Evolutionary conservation across 2,113 vertebrate genomes (phyloP).

Genomic region (Pica pica): DNA sequence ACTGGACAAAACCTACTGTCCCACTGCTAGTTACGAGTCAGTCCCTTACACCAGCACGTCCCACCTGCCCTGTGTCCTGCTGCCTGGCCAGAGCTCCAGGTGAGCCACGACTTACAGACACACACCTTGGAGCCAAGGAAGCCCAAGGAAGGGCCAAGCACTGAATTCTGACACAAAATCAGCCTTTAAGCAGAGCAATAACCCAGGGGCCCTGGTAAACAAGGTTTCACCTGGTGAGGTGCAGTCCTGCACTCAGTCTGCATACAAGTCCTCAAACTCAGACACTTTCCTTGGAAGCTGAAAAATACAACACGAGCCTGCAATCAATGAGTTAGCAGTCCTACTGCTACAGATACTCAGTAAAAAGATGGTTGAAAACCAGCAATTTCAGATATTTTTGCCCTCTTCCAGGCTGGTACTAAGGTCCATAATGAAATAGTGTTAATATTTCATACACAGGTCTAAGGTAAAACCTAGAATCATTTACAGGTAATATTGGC

Average conservation of each 20-base stretch:
- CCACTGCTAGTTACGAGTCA: rapidly evolving
- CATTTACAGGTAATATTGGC: not conserved
- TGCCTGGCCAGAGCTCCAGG: not conserved
- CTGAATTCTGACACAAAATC: not conserved
- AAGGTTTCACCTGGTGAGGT: not conserved
- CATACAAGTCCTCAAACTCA: rapidly evolving
- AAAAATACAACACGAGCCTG: not conserved
- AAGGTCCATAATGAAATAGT: not conserved
- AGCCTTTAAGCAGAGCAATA: not conserved
- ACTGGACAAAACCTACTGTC: not conserved
- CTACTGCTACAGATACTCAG: not conserved
- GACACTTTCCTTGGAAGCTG: not conserved
- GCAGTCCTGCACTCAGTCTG: not conserved
- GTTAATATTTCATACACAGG: not conserved
- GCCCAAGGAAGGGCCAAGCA: not conserved
- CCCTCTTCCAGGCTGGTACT: not conserved
- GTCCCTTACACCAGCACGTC: not conserved
- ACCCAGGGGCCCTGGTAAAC: not conserved
- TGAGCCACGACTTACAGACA: not conserved
- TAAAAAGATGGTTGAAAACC: not conserved
- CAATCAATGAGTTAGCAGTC: not conserved
- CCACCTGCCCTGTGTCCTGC: rapidly evolving
- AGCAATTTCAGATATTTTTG: not conserved
- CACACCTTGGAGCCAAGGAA: rapidly evolving
- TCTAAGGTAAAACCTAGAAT: not conserved